Evolutionary conservation across 2,888 invertebrate genomes (phyloP).

Genomic region (Lathronympha strigana): DNA sequence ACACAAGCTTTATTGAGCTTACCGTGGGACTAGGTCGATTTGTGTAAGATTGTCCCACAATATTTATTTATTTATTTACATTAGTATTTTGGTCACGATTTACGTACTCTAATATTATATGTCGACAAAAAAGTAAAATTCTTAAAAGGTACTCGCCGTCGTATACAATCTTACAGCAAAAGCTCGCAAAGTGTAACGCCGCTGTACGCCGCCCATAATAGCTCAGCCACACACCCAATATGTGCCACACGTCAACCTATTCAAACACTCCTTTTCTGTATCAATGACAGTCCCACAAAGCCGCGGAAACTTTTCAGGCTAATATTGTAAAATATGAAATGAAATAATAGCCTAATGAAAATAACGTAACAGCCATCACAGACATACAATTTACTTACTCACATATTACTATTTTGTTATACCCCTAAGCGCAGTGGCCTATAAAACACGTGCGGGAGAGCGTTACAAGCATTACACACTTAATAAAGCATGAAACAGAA

Average conservation of each 20-base stretch:
- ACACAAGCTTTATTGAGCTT: too few relatives aligned
- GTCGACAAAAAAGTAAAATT: too few relatives aligned
- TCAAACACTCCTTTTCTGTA: constrained; percentile 66
- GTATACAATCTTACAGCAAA: not conserved
- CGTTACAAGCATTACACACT: constrained; percentile 28
- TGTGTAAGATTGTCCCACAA: too few relatives aligned
- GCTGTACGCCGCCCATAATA: constrained; percentile 54
- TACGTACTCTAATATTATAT: too few relatives aligned
- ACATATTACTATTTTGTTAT: constrained; percentile 19
- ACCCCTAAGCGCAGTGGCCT: constrained; percentile 25
- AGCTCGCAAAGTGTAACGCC: constrained; percentile 45
- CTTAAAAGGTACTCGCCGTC: too few relatives aligned
- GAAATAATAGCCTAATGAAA: constrained; percentile 22
- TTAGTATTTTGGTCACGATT: too few relatives aligned
- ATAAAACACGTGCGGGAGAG: constrained; percentile 20
- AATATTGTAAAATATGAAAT: constrained; percentile 58
- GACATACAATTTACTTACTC: not conserved
- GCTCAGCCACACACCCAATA: constrained; percentile 59
- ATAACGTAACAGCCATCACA: constrained; percentile 10
- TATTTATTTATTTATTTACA: too few relatives aligned
- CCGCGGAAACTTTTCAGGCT: constrained; percentile 53
- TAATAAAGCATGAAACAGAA: constrained; percentile 18
- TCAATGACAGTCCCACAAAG: constrained; percentile 63
- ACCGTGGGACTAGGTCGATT: too few relatives aligned
- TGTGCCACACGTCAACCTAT: constrained; percentile 64